These are phyloP conservation scores for Apeira syringaria DNA, from an alignment of 2,888 invertebrate genomes.

Conservation along the genomic window DNA sequence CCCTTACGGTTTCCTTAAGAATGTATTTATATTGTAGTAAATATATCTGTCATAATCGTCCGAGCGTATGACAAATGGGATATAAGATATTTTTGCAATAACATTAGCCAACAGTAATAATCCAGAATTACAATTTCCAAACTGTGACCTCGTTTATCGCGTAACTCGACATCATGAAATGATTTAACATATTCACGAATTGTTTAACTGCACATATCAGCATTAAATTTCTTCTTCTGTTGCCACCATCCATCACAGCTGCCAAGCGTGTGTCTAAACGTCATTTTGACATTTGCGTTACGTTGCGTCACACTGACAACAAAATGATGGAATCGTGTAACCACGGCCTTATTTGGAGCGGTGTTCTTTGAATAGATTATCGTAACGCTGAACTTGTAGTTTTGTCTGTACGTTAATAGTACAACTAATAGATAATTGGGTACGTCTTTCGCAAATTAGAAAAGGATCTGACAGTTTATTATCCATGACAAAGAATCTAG, in stretches of 20 bases:
- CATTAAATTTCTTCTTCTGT: conserved; percentile 21
- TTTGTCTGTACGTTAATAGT: neutral
- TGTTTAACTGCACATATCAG: conserved; percentile 17
- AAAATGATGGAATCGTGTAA: conserved; percentile 59
- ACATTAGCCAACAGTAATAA: too few species aligned
- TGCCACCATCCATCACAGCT: conserved; percentile 51
- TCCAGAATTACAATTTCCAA: neutral
- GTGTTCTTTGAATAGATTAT: conserved; percentile 17
- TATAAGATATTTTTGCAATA: too few species aligned
- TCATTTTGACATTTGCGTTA: conserved; percentile 57
- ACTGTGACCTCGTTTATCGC: neutral
- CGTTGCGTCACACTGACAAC: conserved; percentile 55
- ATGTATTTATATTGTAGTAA: too few species aligned
- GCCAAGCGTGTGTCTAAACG: conserved; percentile 42
- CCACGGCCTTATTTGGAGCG: conserved; percentile 45
- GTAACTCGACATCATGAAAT: neutral
- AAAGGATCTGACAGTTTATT: too few species aligned
- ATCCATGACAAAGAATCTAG: too few species aligned
- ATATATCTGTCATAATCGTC: too few species aligned
- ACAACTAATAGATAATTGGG: neutral
- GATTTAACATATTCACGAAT: conserved; percentile 22
- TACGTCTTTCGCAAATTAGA: neutral
- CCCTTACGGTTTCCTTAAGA: too few species aligned
- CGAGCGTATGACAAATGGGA: too few species aligned
- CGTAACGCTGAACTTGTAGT: conserved; percentile 1